phyloP scores from a whole-genome alignment of 2,797 vertebrate genomes.

The Typhlichthys eigenmanni region DNA sequence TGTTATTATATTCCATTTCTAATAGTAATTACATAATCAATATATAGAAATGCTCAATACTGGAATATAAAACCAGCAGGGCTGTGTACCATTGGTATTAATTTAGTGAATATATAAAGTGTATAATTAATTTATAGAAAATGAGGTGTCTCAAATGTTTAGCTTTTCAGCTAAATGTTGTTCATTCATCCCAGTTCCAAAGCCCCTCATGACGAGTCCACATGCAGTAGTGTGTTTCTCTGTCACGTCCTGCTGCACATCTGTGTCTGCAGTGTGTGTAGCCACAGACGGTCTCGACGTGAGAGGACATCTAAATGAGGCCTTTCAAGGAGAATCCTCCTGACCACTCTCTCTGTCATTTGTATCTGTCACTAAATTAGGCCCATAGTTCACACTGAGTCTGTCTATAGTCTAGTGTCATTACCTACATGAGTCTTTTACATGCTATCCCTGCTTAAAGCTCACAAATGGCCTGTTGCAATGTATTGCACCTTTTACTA shows the following conservation, averaged over 20 bases:
- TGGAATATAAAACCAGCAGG: background rate
- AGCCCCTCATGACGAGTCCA: constrained; percentile 23
- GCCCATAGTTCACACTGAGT: constrained; percentile 12
- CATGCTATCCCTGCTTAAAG: no score
- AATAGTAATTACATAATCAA: background rate
- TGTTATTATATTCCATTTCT: background rate
- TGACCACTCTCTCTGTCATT: constrained; percentile 32
- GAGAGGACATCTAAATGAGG: constrained; percentile 37
- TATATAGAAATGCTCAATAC: background rate
- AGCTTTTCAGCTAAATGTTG: constrained; percentile 19
- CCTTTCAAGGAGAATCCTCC: constrained; percentile 53
- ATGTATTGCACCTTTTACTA: no score
- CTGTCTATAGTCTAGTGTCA: constrained; percentile 19
- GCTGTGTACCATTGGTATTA: background rate
- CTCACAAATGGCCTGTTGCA: no score
- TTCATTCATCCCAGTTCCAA: constrained; percentile 4
- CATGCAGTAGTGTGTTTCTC: constrained; percentile 23
- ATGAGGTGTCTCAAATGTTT: background rate
- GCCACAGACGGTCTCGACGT: constrained; percentile 54
- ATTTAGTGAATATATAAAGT: no score
- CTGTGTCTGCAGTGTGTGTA: constrained; percentile 37
- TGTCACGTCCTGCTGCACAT: constrained; percentile 47
- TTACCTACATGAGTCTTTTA: constrained; percentile 36
- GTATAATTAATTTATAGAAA: background rate
- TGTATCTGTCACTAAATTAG: constrained; percentile 16